Evolutionary conservation across 2,888 invertebrate species (phyloP), one percentile per base, ranked within the genome.

Genomic region (Suillia variegata): DNA sequence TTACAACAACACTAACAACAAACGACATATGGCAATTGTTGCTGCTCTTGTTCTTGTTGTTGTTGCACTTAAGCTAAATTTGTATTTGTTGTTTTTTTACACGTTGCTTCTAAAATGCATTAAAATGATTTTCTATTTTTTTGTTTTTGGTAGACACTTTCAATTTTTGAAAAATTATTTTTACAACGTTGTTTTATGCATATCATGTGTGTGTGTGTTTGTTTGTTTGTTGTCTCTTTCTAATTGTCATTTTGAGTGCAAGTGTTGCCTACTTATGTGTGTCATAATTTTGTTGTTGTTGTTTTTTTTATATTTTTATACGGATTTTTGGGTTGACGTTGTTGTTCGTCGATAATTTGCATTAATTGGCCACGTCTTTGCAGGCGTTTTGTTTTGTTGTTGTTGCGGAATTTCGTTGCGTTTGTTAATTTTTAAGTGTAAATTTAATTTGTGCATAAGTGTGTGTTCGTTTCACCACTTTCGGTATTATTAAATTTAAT

Each of bases 331-430:
- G 31, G n/a, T 51, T n/a, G 64, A 33, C 24, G 56, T 33, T 34
- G 49, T 68, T 62, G 67, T 68, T 67, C n/a, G 68, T 69, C 66
- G 72, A 70, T 73, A 73, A 72, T 72, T 72, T 72, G 70, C 72
- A 72, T 72, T 72, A 72, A 72, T 72, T 72, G 72, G 71, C 71
- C 38, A 8, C 31, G 6, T 31, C 6, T 31, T 31, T 31, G 31
- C 12, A 31, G 6, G 6, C 12, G 12, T 31, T 31, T 31, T 31
- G 38, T 38, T 12, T 54, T 54, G 50, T 51, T 58, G 56, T 34
- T 52, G 58, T 38, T 58, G 45, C 31, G n/a, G n/a, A n/a, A n/a
- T 31, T 10, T 34, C 42, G 55, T 45, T 59, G 52, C 21, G 52
- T 54, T 22, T 53, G 38, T 42, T 12, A 22, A 8, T 6, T 34